Conservation (phyloP, 1,140 invertebrate genomes). For the Archegozetes longisetosus region DNA sequence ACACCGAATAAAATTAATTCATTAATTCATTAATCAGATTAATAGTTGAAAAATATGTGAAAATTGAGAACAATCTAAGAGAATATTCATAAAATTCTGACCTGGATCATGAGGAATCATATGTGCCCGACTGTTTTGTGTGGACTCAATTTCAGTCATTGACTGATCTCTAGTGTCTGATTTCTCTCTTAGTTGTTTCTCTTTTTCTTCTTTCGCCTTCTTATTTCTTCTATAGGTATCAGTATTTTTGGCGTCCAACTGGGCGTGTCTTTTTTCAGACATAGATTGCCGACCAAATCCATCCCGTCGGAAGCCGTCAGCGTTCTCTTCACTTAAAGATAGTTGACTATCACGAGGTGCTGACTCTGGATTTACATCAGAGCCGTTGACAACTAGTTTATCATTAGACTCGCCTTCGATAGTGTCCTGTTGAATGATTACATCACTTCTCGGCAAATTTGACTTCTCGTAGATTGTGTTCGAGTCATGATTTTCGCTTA, state of each 20-base stretch:
- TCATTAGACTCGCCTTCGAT: background rate
- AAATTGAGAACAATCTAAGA: too few species aligned
- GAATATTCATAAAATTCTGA: too few species aligned
- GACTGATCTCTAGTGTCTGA: too few species aligned
- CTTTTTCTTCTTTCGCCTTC: constrained; percentile 36
- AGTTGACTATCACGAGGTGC: constrained; percentile 5
- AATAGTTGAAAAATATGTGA: too few species aligned
- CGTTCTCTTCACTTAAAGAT: constrained; percentile 5
- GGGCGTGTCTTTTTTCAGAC: constrained; percentile 89
- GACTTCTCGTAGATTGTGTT: background rate
- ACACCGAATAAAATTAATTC: too few species aligned
- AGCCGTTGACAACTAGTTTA: background rate
- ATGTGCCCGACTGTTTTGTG: background rate
- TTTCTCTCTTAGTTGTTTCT: constrained; percentile 1
- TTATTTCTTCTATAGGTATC: constrained; percentile 89
- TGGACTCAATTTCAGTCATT: too few species aligned
- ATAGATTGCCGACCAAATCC: constrained; percentile 88
- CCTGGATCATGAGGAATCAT: background rate
- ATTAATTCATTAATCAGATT: too few species aligned
- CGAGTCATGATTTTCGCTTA: background rate
- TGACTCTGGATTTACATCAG: background rate
- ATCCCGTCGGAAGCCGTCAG: constrained; percentile 40
- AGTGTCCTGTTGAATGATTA: constrained; percentile 5
- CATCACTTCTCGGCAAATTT: background rate
- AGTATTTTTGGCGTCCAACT: constrained; percentile 79